Conservation (phyloP, 64 coral and sea anemone species). For the Actinia equina region DNA sequence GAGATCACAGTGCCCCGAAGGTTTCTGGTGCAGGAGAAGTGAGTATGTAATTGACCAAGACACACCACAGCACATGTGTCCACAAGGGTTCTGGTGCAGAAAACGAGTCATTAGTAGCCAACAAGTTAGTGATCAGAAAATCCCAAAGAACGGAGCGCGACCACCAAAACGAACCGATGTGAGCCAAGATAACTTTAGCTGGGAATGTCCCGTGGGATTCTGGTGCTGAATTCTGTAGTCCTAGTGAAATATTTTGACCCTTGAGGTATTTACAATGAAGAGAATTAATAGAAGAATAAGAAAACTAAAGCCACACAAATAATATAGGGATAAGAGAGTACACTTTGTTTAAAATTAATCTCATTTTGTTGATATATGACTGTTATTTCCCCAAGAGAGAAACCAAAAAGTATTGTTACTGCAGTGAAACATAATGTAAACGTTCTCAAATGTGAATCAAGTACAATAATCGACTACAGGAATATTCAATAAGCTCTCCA, state of each 20-base stretch:
- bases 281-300: not conserved
- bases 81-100: slow-evolving; percentile 32
- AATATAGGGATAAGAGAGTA: not conserved
- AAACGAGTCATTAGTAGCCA: slow-evolving; percentile 9
- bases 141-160: not conserved
- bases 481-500: not conserved
- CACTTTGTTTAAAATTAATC: not conserved
- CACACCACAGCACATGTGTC: slow-evolving; percentile 33
- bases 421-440: not conserved
- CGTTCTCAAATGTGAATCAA: not conserved
- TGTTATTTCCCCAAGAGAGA: not conserved
- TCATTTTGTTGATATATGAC: not conserved
- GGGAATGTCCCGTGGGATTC: slow-evolving; percentile 21
- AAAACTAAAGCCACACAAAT: not conserved
- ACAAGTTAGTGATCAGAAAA: slow-evolving; percentile 2
- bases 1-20: slow-evolving; percentile 37
- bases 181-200: slow-evolving; percentile 3
- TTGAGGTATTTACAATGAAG: not conserved
- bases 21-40: slow-evolving; percentile 62
- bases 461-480: not conserved
- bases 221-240: not conserved
- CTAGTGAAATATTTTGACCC: not conserved
- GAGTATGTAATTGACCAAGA: slow-evolving; percentile 44
- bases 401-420: not conserved
- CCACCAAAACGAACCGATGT: not conserved